These are phyloP conservation scores for Hymenopus coronatus DNA, from an alignment of 2,888 invertebrate genomes.

Conservation along the genomic window DNA sequence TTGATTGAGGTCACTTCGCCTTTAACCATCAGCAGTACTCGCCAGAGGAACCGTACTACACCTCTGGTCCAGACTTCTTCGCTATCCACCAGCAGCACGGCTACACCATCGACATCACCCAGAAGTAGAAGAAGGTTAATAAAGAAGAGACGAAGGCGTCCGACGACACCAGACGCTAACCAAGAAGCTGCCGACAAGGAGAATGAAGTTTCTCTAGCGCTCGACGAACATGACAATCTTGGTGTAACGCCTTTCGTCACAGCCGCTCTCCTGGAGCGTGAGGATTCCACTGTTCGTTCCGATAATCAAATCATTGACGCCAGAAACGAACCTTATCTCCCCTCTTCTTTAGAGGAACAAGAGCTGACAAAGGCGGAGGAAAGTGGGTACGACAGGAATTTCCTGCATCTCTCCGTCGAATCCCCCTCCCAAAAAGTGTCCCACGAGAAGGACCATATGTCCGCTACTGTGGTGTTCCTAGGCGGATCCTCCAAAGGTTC, in stretches of 20 bases:
- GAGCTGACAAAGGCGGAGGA: neutral
- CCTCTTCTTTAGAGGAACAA: neutral
- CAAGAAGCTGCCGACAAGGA: neutral
- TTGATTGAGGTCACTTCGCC: too few species aligned
- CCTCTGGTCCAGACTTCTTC: too few species aligned
- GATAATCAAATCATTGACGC: neutral
- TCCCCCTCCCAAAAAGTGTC: neutral
- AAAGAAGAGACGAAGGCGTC: conserved; percentile 1
- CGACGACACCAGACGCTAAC: neutral
- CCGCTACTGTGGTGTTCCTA: too few species aligned
- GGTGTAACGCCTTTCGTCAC: neutral
- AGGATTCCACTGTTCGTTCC: neutral
- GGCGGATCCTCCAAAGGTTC: too few species aligned
- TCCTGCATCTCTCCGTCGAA: neutral
- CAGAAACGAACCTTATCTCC: too few species aligned
- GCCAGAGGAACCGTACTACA: neutral
- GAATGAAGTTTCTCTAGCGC: neutral
- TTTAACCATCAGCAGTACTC: neutral
- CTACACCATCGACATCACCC: neutral
- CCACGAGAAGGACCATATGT: too few species aligned
- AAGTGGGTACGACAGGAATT: neutral
- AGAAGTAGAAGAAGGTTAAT: neutral
- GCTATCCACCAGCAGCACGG: neutral
- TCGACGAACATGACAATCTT: neutral
- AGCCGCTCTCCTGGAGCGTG: neutral